Conservation (phyloP, 2,797 vertebrate species). For the Threskiornis aethiopicus region DNA sequence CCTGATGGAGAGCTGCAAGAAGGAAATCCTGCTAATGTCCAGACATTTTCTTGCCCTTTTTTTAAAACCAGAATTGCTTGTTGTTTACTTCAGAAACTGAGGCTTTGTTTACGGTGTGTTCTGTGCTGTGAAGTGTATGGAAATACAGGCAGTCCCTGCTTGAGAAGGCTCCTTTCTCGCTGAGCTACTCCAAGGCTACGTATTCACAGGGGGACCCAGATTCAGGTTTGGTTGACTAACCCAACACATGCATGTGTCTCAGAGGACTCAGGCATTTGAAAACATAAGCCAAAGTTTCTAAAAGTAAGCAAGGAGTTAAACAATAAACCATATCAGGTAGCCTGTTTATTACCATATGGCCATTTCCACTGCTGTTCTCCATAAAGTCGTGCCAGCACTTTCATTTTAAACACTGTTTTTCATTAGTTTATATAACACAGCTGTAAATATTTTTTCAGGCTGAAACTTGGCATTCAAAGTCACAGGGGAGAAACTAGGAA, state of each 20-base stretch:
- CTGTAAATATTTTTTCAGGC: constrained; percentile 50
- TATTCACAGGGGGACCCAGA: background rate
- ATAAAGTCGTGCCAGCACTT: constrained; percentile 6
- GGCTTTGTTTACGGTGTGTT: background rate
- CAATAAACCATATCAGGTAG: constrained; percentile 49
- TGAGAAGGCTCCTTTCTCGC: background rate
- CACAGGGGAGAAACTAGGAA: background rate
- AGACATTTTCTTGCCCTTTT: background rate
- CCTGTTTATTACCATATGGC: constrained; percentile 28
- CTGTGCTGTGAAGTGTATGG: background rate
- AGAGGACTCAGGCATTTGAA: background rate
- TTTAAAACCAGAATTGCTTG: background rate
- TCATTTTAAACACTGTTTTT: constrained; percentile 55
- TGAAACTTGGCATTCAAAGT: background rate
- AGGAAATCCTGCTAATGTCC: background rate
- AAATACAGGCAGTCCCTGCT: background rate
- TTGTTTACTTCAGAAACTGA: background rate
- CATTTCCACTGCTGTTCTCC: constrained; percentile 43
- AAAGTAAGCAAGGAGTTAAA: constrained; percentile 44
- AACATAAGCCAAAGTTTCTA: background rate
- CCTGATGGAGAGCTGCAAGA: background rate
- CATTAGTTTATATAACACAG: constrained; percentile 45
- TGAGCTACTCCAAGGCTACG: background rate
- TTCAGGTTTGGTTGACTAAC: background rate
- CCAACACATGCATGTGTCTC: accelerated